These are phyloP conservation scores for Dicyrtomina minuta DNA, from an alignment of 2,888 invertebrate species.

Conservation along the genomic window DNA sequence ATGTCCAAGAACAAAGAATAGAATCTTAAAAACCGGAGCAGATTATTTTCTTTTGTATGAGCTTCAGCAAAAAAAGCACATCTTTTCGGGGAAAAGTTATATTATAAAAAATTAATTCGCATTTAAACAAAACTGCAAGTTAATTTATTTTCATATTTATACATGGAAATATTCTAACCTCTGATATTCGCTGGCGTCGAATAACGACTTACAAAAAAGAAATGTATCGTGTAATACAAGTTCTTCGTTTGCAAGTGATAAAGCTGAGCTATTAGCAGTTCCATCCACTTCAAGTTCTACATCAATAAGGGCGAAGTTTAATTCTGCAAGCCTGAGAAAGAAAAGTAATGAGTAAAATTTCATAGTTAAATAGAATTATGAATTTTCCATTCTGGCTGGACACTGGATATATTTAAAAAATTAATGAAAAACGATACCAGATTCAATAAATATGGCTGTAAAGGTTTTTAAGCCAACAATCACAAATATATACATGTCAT, in stretches of 20 bases:
- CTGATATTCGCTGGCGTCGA: conserved; percentile 88
- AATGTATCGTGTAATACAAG: conserved; percentile 72
- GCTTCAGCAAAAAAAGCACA: conserved; percentile 77
- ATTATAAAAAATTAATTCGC: neutral
- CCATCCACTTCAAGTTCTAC: conserved; percentile 60
- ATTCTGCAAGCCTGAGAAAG: conserved; percentile 69
- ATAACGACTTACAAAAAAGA: conserved; percentile 79
- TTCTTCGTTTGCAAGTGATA: conserved; percentile 51
- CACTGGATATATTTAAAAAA: no score
- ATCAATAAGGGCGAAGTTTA: conserved; percentile 74
- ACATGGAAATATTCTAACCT: conserved; percentile 55
- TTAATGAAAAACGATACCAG: no score
- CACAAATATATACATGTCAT: no score
- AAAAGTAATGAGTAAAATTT: no score
- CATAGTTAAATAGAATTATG: no score
- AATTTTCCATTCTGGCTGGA: no score
- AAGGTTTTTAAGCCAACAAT: no score
- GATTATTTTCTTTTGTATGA: conserved; percentile 63
- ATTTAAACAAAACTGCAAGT: neutral
- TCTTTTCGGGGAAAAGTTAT: conserved; percentile 55
- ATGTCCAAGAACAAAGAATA: conserved; percentile 85
- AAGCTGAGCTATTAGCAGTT: conserved; percentile 33
- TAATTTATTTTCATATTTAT: neutral
- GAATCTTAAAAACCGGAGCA: conserved; percentile 77
- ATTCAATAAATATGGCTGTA: no score